Base-by-base conservation (phyloP, 2,113 vertebrate species). In the Pandion haliaetus region DNA sequence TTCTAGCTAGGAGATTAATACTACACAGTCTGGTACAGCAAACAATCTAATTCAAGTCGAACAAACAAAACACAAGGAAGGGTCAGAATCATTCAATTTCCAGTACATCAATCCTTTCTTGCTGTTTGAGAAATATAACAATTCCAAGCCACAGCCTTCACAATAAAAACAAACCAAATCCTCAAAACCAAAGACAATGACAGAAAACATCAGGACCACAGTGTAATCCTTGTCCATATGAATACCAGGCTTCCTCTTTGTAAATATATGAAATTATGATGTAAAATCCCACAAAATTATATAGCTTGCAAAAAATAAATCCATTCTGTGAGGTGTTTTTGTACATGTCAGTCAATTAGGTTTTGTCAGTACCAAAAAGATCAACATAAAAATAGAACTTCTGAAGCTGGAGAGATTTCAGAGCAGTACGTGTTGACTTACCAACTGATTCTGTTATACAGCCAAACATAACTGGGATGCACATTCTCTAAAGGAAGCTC, bases 291-390 rank as follows among this genome's bases (percentile, higher is more conserved):
- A 83, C 25, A 94, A 61, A 76, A 74, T 14, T 61, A 26, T 62
- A 50, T n/a, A 49, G 49, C 44, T 84, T 96, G 40, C 62, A 54
- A 96, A 95, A 79, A 86, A 31, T 38, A 93, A 90, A 95, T 90
- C 47, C 66, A 50, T 69, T 89, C 83, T 82, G 45, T 21, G 50
- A 90, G 63, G 42, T 12, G 3, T 6, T 44, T 78, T 61, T 73
- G 29, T 71, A 44, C 40, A 28, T 59, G 69, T 55, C 19, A 6
- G 32, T 65, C 65, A 77, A n/a, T 52, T n/a, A 63, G 24, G 18
- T 57, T 79, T 77, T 69, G 19, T 45, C 40, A 62, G 32, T 21
- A 77, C 28, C 28, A 81, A 74, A 76, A 55, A 32, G 20, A 32
- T 17, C 10, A 70, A 59, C 16, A 40, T 12, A 17, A 67, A 61